Base-by-base conservation (phyloP, 1,140 invertebrate species). In the Neomicropteryx cornuta region DNA sequence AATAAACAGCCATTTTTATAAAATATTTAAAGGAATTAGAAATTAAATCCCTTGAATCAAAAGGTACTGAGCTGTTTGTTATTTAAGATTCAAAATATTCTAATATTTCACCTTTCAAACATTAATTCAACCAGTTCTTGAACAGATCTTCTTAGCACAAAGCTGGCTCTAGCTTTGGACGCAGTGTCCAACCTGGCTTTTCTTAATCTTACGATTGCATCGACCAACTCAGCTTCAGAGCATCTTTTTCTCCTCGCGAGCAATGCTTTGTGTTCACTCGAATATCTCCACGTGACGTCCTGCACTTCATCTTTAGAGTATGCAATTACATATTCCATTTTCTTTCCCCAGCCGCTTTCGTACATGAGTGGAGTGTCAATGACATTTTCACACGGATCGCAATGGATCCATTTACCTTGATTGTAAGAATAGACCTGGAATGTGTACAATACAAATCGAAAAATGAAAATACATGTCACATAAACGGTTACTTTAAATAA, bases 241-340 rank as follows among this genome's bases (percentile, higher is more conserved):
- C 77, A 83, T 19, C 63, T 46, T 16, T 46, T 72, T 55, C 80
- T 62, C 38, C 77, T 59, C 2, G 49, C 50, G 39, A 73, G 48
- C 3, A 79, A 65, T 11, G 62, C 53, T 35, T 71, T 56, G 49
- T 77, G 81, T 39, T 94, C 63, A 20, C 62, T 66, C 0, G 83
- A 79, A 56, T 99, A 99, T 37, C 93, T 68, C 92, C 92, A 97
- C 1, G 93, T 96, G 2, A 98, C 93, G 67, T 99, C 96, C 53
- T 91, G 87, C 19, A 96, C 67, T 55, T 98, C 92, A 55, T 97
- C 87, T 24, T 72, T 70, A 0, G 90, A 91, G 55, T 83, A 85
- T 0, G 87, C 95, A 37, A 99, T 73, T 3, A 98, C 67, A 58
- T 98, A 98, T 1, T 72, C 71, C 4, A 97, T 62, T 47, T 82